A percentile compares a stretch with the other conserved stretches of the same genome.
phyloP scores from a whole-genome alignment of 1,140 invertebrate species.

The Drosophila serrata region DNA sequence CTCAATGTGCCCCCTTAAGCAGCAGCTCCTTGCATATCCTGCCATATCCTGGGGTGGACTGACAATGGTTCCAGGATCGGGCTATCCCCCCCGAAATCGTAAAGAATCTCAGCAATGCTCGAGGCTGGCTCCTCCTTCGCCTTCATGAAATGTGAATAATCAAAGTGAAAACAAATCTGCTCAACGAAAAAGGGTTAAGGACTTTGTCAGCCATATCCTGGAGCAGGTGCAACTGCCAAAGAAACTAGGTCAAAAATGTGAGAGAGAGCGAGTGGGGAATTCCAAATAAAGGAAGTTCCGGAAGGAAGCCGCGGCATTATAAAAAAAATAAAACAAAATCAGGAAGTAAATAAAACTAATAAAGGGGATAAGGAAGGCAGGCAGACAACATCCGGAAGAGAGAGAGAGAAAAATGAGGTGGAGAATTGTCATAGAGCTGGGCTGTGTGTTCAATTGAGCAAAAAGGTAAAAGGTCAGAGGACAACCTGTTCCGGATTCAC shows the following conservation, averaged over 20 bases:
- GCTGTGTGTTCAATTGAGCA: constrained; percentile 46
- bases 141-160: constrained; percentile 54
- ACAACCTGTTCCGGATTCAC: constrained; percentile 72
- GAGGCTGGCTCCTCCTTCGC: constrained; percentile 3
- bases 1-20: constrained; percentile 20
- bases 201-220: constrained; percentile 11
- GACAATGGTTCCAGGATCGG: constrained; percentile 51
- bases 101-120: constrained; percentile 65
- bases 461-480: constrained; percentile 71
- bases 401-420: background rate
- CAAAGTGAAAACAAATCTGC: constrained; percentile 37
- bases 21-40: constrained; percentile 67
- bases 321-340: constrained; percentile 41
- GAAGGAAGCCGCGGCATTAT: constrained; percentile 34
- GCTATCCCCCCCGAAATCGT: constrained; percentile 19
- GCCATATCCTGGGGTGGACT: constrained; percentile 69
- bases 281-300: constrained; percentile 24
- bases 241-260: constrained; percentile 75
- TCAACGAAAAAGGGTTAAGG: constrained; percentile 67
- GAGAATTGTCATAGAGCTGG: constrained; percentile 40
- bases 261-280: constrained; percentile 38
- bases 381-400: constrained; percentile 62
- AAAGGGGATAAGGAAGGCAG: constrained; percentile 54
- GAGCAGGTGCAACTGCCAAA: constrained; percentile 15
- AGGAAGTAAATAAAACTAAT: constrained; percentile 83